Percentiles rank a stretch among this genome's conserved stretches.
Evolutionary conservation across 2,888 invertebrate species (phyloP).

Genomic region (Apamea sordens): DNA sequence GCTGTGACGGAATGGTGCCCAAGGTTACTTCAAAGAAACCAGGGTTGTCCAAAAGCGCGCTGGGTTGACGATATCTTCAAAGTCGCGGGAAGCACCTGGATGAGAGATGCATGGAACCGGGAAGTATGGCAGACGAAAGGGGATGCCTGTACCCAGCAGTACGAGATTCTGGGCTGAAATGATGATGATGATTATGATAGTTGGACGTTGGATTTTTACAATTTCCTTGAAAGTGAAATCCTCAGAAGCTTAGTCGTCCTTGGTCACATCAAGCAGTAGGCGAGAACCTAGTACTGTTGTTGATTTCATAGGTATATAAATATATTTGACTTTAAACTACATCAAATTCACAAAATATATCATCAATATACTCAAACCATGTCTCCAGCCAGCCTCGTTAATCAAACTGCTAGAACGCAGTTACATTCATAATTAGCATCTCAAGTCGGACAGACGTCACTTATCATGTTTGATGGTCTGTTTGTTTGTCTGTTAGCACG

Average conservation of each 20-base stretch:
- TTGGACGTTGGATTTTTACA: background rate
- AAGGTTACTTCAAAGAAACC: no score
- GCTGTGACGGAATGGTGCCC: no score
- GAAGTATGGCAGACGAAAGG: no score
- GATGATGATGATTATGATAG: background rate
- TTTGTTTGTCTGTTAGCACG: slow-evolving; percentile 69
- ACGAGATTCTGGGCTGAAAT: no score
- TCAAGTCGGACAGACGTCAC: slow-evolving; percentile 66
- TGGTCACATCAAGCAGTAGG: background rate
- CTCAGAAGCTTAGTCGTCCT: background rate
- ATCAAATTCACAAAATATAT: slow-evolving; percentile 18
- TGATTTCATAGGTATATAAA: background rate
- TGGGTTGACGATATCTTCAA: no score
- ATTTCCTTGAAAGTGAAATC: background rate
- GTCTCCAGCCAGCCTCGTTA: slow-evolving; percentile 51
- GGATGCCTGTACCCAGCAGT: no score
- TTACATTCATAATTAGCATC: slow-evolving; percentile 68
- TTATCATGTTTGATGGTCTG: slow-evolving; percentile 73
- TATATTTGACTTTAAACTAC: background rate
- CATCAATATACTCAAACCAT: slow-evolving; percentile 19
- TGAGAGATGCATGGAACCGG: no score
- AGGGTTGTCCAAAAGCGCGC: no score
- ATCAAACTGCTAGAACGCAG: slow-evolving; percentile 64
- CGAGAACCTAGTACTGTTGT: background rate
- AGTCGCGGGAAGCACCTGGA: no score